Conservation (phyloP, 2,113 vertebrate genomes). For the Trichechus manatus region DNA sequence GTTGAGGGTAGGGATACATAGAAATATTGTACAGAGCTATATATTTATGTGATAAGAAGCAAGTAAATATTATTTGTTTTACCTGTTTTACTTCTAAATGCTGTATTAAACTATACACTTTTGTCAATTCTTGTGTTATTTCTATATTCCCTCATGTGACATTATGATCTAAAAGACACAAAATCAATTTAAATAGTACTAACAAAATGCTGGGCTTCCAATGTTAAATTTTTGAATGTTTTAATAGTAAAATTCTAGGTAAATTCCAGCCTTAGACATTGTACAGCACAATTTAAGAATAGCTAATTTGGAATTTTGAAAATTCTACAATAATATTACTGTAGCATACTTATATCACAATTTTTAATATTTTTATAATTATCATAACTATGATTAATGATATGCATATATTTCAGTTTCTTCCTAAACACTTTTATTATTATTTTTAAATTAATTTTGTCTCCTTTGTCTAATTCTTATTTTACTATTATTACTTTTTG, state of each 20-base stretch:
- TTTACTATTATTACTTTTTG: not conserved
- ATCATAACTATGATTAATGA: not conserved
- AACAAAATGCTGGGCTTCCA: not conserved
- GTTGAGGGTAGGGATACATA: not conserved
- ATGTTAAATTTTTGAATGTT: not conserved
- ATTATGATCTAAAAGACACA: not conserved
- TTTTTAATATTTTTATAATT: not conserved
- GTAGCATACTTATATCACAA: not conserved
- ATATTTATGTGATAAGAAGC: not conserved
- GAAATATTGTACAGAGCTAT: not conserved
- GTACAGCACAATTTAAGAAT: not conserved
- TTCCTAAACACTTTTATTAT: too few relatives aligned
- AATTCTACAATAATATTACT: not conserved
- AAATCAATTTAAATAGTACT: not conserved
- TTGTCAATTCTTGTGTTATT: not conserved
- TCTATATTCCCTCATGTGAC: not conserved
- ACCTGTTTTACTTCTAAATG: not conserved
- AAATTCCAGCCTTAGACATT: not conserved
- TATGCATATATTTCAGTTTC: too few relatives aligned
- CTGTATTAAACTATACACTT: not conserved
- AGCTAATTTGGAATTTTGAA: not conserved
- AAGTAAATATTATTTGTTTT: not conserved
- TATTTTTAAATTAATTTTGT: not conserved
- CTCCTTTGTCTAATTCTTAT: not conserved
- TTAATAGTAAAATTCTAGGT: constrained; percentile 30